Evolutionary conservation across 2,797 vertebrate genomes (phyloP).

Genomic region (Chaetophractus vellerosus): DNA sequence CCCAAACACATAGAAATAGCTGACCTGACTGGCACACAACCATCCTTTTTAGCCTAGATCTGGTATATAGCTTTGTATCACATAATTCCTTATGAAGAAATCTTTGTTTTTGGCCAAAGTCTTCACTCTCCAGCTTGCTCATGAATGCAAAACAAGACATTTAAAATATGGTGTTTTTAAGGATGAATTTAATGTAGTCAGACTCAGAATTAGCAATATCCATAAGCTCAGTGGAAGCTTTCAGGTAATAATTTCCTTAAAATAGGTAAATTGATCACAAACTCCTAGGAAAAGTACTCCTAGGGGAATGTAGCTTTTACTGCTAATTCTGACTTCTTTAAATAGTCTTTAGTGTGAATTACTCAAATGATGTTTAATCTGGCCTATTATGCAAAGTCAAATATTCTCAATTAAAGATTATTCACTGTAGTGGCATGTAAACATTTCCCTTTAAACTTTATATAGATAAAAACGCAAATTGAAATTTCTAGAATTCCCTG

Average conservation of each 20-base stretch:
- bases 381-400: not conserved
- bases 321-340: constrained; percentile 27
- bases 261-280: constrained; percentile 7
- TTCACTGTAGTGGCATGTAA: not conserved
- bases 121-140: not conserved
- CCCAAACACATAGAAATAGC: not conserved
- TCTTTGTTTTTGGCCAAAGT: not conserved
- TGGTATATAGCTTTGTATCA: not conserved
- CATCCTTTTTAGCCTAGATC: not conserved
- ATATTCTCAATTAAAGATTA: not conserved
- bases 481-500: constrained; percentile 34
- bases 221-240: not conserved
- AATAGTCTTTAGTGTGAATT: not conserved
- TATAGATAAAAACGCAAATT: not conserved
- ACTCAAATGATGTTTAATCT: not conserved
- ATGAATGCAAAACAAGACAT: not conserved
- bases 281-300: not conserved
- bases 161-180: not conserved
- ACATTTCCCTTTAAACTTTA: constrained; percentile 9
- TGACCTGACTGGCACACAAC: not conserved
- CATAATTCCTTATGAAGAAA: not conserved
- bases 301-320: not conserved
- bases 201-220: not conserved
- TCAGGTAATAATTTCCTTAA: not conserved
- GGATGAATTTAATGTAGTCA: not conserved